Percentiles rank a stretch among this genome's conserved stretches.
These are phyloP conservation scores for Osedax frankpressi DNA, from an alignment of 2,888 invertebrate species.

Conservation along the genomic window DNA sequence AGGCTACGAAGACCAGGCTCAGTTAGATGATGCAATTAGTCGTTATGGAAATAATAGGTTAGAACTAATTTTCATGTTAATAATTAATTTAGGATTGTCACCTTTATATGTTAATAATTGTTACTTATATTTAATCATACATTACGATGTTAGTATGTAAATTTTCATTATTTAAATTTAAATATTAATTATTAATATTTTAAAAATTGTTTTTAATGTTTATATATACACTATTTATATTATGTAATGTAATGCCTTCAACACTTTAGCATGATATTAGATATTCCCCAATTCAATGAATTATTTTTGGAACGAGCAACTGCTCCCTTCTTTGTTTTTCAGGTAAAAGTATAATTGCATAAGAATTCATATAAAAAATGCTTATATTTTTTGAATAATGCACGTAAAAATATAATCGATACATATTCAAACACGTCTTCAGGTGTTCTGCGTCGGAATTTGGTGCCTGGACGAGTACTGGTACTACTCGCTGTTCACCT, in stretches of 20 bases:
- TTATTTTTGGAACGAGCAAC: conserved; percentile 93
- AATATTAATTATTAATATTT: background rate
- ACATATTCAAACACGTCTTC: background rate
- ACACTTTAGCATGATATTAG: conserved; percentile 63
- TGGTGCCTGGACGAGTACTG: conserved; percentile 99
- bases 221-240: background rate
- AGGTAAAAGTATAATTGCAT: too few species aligned
- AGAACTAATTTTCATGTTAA: background rate
- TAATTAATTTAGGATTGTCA: background rate
- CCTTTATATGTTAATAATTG: background rate
- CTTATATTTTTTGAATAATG: too few species aligned
- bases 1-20: background rate
- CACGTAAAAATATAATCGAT: background rate
- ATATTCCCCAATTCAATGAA: conserved; percentile 89
- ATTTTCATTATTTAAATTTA: background rate
- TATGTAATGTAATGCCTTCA: too few species aligned
- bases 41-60: background rate
- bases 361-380: too few species aligned
- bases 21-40: background rate
- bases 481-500: conserved; percentile 89
- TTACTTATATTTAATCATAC: background rate
- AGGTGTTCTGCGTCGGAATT: conserved; percentile 84
- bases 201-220: too few species aligned
- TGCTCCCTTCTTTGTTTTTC: conserved; percentile 98
- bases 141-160: too few species aligned